A percentile compares a stretch with the other conserved stretches of the same genome.
phyloP scores from a whole-genome alignment of 1,140 invertebrate genomes.

The Asobara japonica region DNA sequence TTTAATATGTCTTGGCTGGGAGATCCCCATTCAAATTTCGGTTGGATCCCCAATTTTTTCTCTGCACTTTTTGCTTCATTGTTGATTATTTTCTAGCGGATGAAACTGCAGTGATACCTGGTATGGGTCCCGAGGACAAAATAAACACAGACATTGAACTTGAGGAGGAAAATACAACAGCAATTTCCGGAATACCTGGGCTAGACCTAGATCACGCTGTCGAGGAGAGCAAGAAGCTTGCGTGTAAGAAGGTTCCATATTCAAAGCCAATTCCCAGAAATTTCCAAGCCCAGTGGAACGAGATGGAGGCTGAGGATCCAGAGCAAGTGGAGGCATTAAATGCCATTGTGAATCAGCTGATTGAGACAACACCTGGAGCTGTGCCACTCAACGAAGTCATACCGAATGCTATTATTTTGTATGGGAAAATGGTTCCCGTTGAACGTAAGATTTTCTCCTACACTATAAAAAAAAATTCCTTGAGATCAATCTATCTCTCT shows the following conservation, averaged over 20 bases:
- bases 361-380: slow-evolving; percentile 77
- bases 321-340: slow-evolving; percentile 67
- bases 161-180: slow-evolving; percentile 53
- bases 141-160: slow-evolving; percentile 72
- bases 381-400: slow-evolving; percentile 76
- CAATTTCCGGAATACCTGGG: slow-evolving; percentile 78
- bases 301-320: slow-evolving; percentile 74
- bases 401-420: slow-evolving; percentile 81
- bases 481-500: not conserved
- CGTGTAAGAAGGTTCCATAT: slow-evolving; percentile 86
- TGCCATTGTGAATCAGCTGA: slow-evolving; percentile 74
- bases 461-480: too few species aligned
- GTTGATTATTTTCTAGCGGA: slow-evolving; percentile 66
- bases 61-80: slow-evolving; percentile 5
- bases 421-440: slow-evolving; percentile 81
- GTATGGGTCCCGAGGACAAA: slow-evolving; percentile 94
- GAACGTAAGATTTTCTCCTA: slow-evolving; percentile 68
- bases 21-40: too few species aligned
- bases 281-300: slow-evolving; percentile 96
- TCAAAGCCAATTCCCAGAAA: slow-evolving; percentile 95
- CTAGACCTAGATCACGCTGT: slow-evolving; percentile 83
- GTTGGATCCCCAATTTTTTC: too few species aligned
- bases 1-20: too few species aligned
- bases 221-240: slow-evolving; percentile 74
- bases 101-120: slow-evolving; percentile 85